A percentile compares a stretch with the other conserved stretches of the same genome.
phyloP scores from a whole-genome alignment of 2,888 invertebrate genomes.

The Petrophora chlorosata region DNA sequence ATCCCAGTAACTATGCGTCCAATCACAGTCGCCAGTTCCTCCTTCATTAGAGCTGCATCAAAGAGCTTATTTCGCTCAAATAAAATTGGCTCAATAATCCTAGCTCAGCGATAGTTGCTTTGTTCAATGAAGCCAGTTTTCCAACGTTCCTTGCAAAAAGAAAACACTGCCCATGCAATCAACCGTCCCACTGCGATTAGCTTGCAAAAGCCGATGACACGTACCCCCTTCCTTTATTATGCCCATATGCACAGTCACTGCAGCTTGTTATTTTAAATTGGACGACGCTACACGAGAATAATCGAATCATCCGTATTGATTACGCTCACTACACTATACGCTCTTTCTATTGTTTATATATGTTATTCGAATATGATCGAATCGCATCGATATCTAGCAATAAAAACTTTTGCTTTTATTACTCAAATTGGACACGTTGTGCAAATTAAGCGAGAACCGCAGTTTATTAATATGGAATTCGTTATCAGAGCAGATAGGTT shows the following conservation, averaged over 20 bases:
- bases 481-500: conserved; percentile 30
- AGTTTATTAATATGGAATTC: conserved; percentile 34
- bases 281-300: conserved; percentile 48
- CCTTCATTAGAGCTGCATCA: conserved; percentile 59
- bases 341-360: conserved; percentile 32
- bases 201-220: conserved; percentile 69
- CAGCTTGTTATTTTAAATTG: conserved; percentile 76
- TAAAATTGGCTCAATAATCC: conserved; percentile 75
- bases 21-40: conserved; percentile 48
- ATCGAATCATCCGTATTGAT: conserved; percentile 49
- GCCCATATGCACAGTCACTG: conserved; percentile 56
- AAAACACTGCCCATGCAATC: conserved; percentile 68
- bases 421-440: conserved; percentile 23
- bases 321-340: conserved; percentile 28
- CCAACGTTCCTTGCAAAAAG: conserved; percentile 55
- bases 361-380: no score
- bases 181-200: conserved; percentile 69
- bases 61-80: conserved; percentile 66
- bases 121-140: conserved; percentile 69
- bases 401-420: conserved; percentile 5
- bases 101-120: conserved; percentile 67
- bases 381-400: conserved; percentile 1
- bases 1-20: conserved; percentile 30
- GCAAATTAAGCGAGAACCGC: conserved; percentile 29
- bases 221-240: conserved; percentile 62